Base-by-base conservation (phyloP, 2,888 invertebrate species). In the Lithophane semibrunnea region DNA sequence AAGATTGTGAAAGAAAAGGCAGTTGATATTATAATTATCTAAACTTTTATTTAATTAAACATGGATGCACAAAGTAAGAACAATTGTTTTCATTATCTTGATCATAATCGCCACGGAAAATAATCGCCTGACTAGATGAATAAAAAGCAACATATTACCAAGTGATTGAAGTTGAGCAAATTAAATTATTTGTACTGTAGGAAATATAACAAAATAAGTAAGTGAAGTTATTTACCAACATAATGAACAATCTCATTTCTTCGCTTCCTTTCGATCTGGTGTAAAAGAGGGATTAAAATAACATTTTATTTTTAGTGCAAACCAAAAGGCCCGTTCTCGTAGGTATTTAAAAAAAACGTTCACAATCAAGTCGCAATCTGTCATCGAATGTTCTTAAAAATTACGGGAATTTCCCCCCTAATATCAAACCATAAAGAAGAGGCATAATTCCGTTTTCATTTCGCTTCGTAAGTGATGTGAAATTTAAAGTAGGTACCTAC, bases 121-220 rank as follows among this genome's bases (percentile, higher is more conserved):
- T 79, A 80, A 88, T 87, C 82, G 88, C 88, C 87, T 92, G 93
- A 93, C 93, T 94, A 94, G 93, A 92, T 88, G 90, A 78, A 73
- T 79, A 75, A 75, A 82, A 77, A 58, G 52, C 68, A 84, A 65
- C 21, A 56, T 60, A 58, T 56, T 58, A 56, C 37, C 12, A 52
- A 75, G 56, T 68, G 42, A 64, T 58, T 60, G 21, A 67, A 49
- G 49, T 71, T 77, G 58, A 80, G 72, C 52, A 80, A 71, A 80
- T 71, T 16, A 69, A 29, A 70, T 24, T 42, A 60, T 80, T 80
- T 80, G 80, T 76, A 80, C 80, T 37, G n/a, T 80, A 29, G 58
- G 16, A 47, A 79, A 80, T 60, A 52, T 52, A 44, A 42, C 2
- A 49, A 60, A 72, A 44, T n/a, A 80, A 72, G 42, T 29, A 80